These are phyloP conservation scores for Rhinopomastus cyanomelas DNA, from an alignment of 2,113 vertebrate genomes.

Conservation along the genomic window DNA sequence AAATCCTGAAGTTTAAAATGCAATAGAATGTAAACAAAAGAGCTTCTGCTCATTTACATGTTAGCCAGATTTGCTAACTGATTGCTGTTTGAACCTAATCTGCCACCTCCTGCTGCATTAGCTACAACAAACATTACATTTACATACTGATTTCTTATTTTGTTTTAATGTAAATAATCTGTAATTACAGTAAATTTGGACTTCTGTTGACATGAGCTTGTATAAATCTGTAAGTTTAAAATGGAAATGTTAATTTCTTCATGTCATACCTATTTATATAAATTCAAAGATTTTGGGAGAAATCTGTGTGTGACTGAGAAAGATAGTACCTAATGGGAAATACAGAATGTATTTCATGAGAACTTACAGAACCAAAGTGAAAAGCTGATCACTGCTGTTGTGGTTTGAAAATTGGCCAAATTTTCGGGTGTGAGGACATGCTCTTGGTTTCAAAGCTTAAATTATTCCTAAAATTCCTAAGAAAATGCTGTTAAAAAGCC, in stretches of 20 bases:
- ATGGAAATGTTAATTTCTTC: slow-evolving; percentile 94
- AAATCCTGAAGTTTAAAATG: slow-evolving; percentile 79
- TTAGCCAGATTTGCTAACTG: slow-evolving; percentile 81
- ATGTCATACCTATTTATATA: slow-evolving; percentile 88
- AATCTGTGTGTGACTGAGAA: slow-evolving; percentile 27
- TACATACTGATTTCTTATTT: slow-evolving; percentile 99
- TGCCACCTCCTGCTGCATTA: slow-evolving; percentile 88
- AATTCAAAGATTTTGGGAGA: slow-evolving; percentile 48
- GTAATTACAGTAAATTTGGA: slow-evolving; percentile 99
- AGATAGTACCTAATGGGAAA: slow-evolving; percentile 13
- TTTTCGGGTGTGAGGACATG: not conserved
- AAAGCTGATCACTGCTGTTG: not conserved
- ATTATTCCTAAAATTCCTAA: not conserved
- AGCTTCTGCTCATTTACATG: slow-evolving; percentile 79
- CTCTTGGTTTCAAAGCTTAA: not conserved
- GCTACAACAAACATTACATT: slow-evolving; percentile 99
- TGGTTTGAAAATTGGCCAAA: too few relatives aligned
- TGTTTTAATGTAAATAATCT: slow-evolving; percentile 99
- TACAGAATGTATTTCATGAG: not conserved
- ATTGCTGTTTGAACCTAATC: slow-evolving; percentile 85
- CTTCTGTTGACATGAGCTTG: slow-evolving; percentile 98
- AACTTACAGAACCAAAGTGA: not conserved
- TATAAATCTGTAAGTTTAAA: slow-evolving; percentile 96
- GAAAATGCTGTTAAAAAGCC: not conserved
- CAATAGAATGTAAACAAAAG: slow-evolving; percentile 79